These are phyloP conservation scores for Eurytemora carolleeae DNA, from an alignment of 1,140 invertebrate species.

Conservation along the genomic window DNA sequence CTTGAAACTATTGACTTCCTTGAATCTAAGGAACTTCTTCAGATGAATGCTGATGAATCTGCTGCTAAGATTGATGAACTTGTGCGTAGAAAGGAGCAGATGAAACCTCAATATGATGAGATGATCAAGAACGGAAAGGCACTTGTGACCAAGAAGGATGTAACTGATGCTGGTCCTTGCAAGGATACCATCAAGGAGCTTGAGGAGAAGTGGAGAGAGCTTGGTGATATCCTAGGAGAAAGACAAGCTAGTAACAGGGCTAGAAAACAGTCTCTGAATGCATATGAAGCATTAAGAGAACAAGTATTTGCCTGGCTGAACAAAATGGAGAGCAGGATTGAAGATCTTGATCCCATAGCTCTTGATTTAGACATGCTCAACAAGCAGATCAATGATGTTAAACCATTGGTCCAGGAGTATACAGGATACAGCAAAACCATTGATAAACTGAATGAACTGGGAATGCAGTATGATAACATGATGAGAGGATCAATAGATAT, in stretches of 20 bases:
- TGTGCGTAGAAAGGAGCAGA: slow-evolving; percentile 32
- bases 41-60: slow-evolving; percentile 42
- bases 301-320: slow-evolving; percentile 68
- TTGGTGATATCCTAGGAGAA: slow-evolving; percentile 49
- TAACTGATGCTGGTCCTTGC: slow-evolving; percentile 62
- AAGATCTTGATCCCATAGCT: slow-evolving; percentile 54
- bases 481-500: slow-evolving; percentile 43
- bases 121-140: slow-evolving; percentile 56
- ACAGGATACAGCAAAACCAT: slow-evolving; percentile 61
- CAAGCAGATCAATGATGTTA: slow-evolving; percentile 60
- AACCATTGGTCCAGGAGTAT: slow-evolving; percentile 73
- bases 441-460: slow-evolving; percentile 77
- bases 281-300: slow-evolving; percentile 60
- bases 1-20: slow-evolving; percentile 44
- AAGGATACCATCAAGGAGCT: slow-evolving; percentile 66
- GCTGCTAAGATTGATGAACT: slow-evolving; percentile 38
- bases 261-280: slow-evolving; percentile 54
- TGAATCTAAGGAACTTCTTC: slow-evolving; percentile 45
- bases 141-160: slow-evolving; percentile 64
- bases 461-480: slow-evolving; percentile 58
- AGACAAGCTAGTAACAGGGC: slow-evolving; percentile 57
- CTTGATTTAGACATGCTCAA: slow-evolving; percentile 64
- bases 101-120: slow-evolving; percentile 44
- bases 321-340: slow-evolving; percentile 46
- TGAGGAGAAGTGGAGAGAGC: slow-evolving; percentile 67